Evolutionary conservation across 2,797 vertebrate species (phyloP).

Genomic region (Peromyscus nudipes): DNA sequence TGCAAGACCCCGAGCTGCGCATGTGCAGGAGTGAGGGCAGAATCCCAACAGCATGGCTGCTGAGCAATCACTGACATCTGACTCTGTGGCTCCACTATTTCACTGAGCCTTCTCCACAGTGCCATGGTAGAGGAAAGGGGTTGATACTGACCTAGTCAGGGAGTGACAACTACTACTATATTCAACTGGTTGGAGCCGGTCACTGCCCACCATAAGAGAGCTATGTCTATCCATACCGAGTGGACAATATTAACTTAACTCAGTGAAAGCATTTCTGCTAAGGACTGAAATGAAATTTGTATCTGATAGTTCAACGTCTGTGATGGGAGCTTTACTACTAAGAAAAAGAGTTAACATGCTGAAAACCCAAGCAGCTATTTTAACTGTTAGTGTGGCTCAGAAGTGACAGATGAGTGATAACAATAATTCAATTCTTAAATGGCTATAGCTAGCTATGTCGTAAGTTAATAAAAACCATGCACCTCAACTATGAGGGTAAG

Average conservation of each 20-base stretch:
- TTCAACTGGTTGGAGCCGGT: neutral
- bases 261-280: neutral
- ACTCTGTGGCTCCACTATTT: neutral
- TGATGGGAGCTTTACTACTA: neutral
- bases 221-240: neutral
- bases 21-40: too few relatives aligned
- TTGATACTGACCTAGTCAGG: neutral
- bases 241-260: slow-evolving; percentile 9
- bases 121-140: neutral
- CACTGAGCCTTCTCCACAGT: neutral
- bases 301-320: neutral
- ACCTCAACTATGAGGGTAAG: neutral
- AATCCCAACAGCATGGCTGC: neutral
- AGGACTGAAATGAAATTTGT: neutral
- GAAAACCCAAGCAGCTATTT: neutral
- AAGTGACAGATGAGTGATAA: neutral
- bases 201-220: neutral
- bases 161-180: neutral
- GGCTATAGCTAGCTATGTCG: neutral
- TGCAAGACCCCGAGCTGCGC: too few relatives aligned
- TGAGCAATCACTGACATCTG: neutral
- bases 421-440: neutral
- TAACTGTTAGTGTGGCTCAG: slow-evolving; percentile 9
- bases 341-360: slow-evolving; percentile 12
- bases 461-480: neutral